phyloP scores from a whole-genome alignment of 23 tunicate species.

The Trididemnum clinides region DNA sequence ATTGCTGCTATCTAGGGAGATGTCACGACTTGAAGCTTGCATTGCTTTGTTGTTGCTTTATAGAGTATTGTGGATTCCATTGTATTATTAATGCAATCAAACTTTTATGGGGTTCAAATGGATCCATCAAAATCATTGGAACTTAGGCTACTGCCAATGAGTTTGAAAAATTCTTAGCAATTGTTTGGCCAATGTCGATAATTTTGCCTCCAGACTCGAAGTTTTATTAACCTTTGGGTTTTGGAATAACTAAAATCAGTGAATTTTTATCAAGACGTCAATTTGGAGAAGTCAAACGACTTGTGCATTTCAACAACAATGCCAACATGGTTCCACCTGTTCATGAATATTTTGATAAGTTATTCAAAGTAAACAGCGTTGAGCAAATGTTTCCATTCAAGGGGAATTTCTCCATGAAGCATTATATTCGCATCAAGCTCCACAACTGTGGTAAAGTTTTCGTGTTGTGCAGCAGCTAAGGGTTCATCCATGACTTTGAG shows the following conservation, averaged over 20 bases:
- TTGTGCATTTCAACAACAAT: slow-evolving; percentile 9
- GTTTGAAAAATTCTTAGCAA: not conserved
- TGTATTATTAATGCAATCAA: slow-evolving; percentile 19
- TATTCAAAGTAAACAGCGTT: slow-evolving; percentile 7
- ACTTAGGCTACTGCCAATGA: not conserved
- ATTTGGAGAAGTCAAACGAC: not conserved
- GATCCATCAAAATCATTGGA: not conserved
- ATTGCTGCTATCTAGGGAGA: too few species aligned
- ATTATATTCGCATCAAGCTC: too few species aligned
- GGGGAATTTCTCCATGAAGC: slow-evolving; percentile 1
- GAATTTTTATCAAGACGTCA: not conserved
- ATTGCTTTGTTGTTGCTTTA: too few species aligned
- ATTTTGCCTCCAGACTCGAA: not conserved
- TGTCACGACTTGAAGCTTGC: too few species aligned
- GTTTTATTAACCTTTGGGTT: not conserved
- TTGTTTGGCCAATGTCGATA: not conserved
- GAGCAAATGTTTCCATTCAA: not conserved
- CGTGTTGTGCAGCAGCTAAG: slow-evolving; percentile 2
- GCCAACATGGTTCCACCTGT: not conserved
- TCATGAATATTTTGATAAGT: slow-evolving; percentile 5
- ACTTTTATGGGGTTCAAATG: not conserved
- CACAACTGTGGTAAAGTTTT: too few species aligned
- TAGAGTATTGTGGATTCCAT: not conserved
- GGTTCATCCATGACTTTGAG: slow-evolving; percentile 19
- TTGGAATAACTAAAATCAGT: not conserved